phyloP scores from a whole-genome alignment of 2,797 vertebrate genomes.

The Chrosomus eos region DNA sequence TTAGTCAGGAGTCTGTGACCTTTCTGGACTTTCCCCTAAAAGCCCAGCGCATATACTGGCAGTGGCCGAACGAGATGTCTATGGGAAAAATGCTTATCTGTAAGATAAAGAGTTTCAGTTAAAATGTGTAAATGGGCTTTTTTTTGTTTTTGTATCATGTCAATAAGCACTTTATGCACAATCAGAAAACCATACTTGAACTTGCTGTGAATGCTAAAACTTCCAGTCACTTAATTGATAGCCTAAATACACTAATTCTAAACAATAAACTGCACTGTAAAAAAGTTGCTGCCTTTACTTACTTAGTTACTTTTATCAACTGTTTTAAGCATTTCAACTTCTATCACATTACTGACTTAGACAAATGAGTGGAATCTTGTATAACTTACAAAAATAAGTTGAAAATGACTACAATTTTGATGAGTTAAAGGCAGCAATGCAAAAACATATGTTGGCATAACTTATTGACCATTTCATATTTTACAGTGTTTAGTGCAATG shows the following conservation, averaged over 20 bases:
- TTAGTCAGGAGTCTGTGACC: slow-evolving; percentile 31
- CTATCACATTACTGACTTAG: too few relatives aligned
- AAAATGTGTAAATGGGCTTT: neutral
- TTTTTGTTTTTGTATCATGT: neutral
- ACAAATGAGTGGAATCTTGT: too few relatives aligned
- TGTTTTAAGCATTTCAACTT: too few relatives aligned
- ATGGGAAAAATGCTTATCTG: slow-evolving; percentile 5
- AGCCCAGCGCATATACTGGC: neutral
- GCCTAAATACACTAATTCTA: neutral
- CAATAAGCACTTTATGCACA: neutral
- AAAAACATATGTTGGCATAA: too few relatives aligned
- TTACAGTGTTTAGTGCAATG: neutral
- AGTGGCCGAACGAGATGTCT: slow-evolving; percentile 5
- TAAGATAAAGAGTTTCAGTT: neutral
- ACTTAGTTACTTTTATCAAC: too few relatives aligned
- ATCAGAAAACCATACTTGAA: neutral
- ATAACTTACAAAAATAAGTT: too few relatives aligned
- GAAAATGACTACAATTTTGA: too few relatives aligned
- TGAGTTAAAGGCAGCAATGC: too few relatives aligned
- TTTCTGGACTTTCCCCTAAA: slow-evolving; percentile 45
- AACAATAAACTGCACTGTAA: neutral
- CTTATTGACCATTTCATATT: too few relatives aligned
- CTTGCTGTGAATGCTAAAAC: neutral
- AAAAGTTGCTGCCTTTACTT: too few relatives aligned
- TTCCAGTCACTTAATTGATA: neutral